Percentiles rank a stretch among this genome's conserved stretches.
Conservation (phyloP, 2,113 vertebrate species). For the Thermophis baileyi region DNA sequence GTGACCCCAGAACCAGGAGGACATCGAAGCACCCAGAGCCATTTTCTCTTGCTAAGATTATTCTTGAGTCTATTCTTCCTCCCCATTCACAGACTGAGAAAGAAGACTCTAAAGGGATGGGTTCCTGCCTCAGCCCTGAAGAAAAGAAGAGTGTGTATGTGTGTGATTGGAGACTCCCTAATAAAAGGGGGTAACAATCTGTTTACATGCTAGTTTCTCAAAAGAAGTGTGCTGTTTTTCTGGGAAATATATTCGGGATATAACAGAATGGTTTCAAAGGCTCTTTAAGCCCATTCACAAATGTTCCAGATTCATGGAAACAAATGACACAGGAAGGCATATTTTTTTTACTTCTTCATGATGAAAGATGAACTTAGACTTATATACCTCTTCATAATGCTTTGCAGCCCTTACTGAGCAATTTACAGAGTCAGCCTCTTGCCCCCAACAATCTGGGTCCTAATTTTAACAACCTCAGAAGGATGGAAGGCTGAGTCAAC, state of each 20-base stretch:
- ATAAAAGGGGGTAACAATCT: background rate
- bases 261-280: background rate
- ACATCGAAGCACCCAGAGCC: background rate
- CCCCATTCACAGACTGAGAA: background rate
- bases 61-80: background rate
- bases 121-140: background rate
- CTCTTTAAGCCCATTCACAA: background rate
- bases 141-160: background rate
- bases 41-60: background rate
- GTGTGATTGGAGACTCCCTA: background rate
- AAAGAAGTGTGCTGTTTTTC: background rate
- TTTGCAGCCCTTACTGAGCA: too few relatives aligned
- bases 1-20: background rate
- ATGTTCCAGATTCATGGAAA: too few relatives aligned
- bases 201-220: background rate
- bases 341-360: too few relatives aligned
- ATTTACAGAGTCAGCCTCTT: too few relatives aligned
- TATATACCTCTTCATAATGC: too few relatives aligned
- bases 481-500: too few relatives aligned
- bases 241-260: background rate
- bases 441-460: too few relatives aligned
- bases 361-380: too few relatives aligned
- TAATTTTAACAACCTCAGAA: too few relatives aligned
- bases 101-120: background rate
- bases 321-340: background rate